Evolutionary conservation across 2,888 invertebrate species (phyloP).

Genomic region (Oscheius sp.): DNA sequence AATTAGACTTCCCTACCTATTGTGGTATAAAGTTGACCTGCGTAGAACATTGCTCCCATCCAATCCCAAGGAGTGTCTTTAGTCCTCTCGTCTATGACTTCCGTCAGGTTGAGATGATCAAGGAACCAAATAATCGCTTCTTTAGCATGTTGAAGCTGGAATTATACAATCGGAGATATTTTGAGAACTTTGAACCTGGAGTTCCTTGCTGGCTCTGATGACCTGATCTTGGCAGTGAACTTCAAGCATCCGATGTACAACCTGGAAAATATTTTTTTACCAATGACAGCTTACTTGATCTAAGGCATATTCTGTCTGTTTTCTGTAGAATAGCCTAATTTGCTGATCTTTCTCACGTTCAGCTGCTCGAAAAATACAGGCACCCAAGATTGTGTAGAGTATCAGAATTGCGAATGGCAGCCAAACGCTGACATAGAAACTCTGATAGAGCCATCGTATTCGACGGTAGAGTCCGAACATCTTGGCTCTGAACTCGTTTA

Average conservation of each 20-base stretch:
- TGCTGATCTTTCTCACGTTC: constrained; percentile 39
- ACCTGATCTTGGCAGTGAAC: constrained; percentile 55
- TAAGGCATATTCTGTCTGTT: constrained; percentile 56
- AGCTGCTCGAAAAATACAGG: constrained; percentile 56
- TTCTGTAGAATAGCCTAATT: constrained; percentile 38
- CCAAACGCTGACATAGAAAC: constrained; percentile 39
- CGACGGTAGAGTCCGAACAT: constrained; percentile 35
- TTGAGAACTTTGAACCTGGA: too few relatives aligned
- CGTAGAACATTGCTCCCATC: constrained; percentile 66
- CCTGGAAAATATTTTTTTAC: constrained; percentile 33
- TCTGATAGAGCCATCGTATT: constrained; percentile 42
- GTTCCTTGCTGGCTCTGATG: constrained; percentile 26
- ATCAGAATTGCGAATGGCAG: constrained; percentile 51
- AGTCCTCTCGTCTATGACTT: constrained; percentile 57
- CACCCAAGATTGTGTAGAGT: constrained; percentile 63
- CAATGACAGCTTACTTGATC: constrained; percentile 44
- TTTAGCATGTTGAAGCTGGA: constrained; percentile 56
- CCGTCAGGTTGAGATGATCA: constrained; percentile 63
- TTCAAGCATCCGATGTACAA: constrained; percentile 61
- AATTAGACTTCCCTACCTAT: constrained; percentile 52
- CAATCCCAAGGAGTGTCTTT: constrained; percentile 64
- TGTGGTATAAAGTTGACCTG: constrained; percentile 68
- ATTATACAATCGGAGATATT: too few relatives aligned
- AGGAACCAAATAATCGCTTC: constrained; percentile 67
- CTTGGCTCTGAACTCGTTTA: neutral